These are phyloP conservation scores for Psettodes erumei DNA, from an alignment of 2,113 vertebrate species.

Conservation along the genomic window DNA sequence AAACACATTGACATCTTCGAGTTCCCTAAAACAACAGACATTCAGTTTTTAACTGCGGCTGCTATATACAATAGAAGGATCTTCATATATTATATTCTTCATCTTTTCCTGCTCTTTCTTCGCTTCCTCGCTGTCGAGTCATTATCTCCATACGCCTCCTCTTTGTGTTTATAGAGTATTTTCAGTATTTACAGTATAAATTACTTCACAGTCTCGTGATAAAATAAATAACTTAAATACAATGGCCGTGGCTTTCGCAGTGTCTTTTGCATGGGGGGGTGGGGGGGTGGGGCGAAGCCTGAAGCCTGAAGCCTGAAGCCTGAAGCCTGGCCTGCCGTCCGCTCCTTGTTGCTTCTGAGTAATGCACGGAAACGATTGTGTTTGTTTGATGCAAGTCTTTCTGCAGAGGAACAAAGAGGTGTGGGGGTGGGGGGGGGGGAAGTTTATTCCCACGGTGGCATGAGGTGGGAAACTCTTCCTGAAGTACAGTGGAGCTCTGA, in stretches of 20 bases:
- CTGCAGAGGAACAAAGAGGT: conserved; percentile 3
- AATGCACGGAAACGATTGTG: background rate
- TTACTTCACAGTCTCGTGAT: conserved; percentile 80
- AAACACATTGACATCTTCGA: conserved; percentile 66
- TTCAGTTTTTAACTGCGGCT: conserved; percentile 71
- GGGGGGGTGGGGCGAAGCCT: background rate
- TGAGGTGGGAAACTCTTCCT: conserved; percentile 19
- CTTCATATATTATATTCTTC: conserved; percentile 83
- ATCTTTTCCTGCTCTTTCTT: conserved; percentile 41
- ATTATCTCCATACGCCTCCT: conserved; percentile 61
- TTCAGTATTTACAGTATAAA: conserved; percentile 86
- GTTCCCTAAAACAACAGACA: conserved; percentile 75
- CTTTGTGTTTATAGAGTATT: conserved; percentile 80
- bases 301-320: background rate
- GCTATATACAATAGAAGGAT: conserved; percentile 83
- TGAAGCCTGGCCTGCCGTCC: conserved; percentile 17
- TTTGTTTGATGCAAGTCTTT: conserved; percentile 32
- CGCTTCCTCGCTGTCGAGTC: conserved; percentile 31
- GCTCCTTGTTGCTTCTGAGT: conserved; percentile 15
- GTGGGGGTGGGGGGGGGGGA: background rate
- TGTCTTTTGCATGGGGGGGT: conserved; percentile 48
- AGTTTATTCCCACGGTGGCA: conserved; percentile 15
- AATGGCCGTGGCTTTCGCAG: conserved; percentile 77
- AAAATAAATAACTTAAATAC: conserved; percentile 85
- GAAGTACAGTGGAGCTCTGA: background rate